phyloP scores from a whole-genome alignment of 2,888 invertebrate species.

The Crossocerus cetratus region DNA sequence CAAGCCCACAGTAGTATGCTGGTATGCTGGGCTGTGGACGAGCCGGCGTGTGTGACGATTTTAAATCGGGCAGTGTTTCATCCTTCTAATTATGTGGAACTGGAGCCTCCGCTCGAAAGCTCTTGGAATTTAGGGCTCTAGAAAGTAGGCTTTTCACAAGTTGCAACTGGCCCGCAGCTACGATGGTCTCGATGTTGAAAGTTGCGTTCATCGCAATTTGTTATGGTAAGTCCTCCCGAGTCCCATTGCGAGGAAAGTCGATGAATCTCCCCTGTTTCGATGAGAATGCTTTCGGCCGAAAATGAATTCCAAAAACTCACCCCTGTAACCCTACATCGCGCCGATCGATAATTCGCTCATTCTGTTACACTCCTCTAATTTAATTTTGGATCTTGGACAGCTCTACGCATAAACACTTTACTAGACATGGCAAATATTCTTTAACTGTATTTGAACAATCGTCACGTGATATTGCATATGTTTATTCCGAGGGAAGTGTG shows the following conservation, averaged over 20 bases:
- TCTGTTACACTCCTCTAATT: no score
- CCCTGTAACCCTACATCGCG: conserved; percentile 41
- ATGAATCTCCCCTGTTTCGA: background rate
- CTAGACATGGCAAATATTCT: no score
- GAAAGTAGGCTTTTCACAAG: conserved; percentile 14
- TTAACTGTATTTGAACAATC: no score
- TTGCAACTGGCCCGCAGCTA: conserved; percentile 20
- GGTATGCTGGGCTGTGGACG: conserved; percentile 15
- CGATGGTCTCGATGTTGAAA: conserved; percentile 70
- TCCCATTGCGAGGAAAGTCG: no score
- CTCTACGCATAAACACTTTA: no score
- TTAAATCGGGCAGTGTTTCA: conserved; percentile 19
- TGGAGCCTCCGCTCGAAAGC: conserved; percentile 32
- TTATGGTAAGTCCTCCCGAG: conserved; percentile 64
- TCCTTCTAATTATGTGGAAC: conserved; percentile 47
- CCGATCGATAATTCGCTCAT: conserved; percentile 47
- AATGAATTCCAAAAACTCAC: background rate
- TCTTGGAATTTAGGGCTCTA: conserved; percentile 34
- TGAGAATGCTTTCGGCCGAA: background rate
- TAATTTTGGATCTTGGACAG: no score
- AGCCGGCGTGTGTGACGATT: conserved; percentile 23
- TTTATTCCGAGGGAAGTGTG: no score
- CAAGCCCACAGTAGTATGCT: no score
- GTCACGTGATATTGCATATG: no score
- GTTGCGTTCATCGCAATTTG: conserved; percentile 63